Conservation (phyloP, 2,888 invertebrate species). For the Eilema sororculum region DNA sequence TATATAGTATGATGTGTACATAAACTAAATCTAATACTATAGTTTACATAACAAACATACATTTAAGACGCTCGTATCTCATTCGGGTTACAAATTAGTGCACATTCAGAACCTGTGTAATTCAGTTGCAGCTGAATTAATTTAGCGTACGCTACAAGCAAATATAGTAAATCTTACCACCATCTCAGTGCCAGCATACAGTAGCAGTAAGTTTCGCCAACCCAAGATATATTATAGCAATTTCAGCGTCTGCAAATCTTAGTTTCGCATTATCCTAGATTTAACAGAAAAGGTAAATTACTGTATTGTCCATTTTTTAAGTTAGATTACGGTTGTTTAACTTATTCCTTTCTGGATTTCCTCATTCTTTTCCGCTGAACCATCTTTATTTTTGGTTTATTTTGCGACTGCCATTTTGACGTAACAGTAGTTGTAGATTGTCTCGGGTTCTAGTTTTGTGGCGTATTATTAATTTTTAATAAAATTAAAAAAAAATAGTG, state of each 20-base stretch:
- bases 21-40: not conserved
- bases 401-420: too few species aligned
- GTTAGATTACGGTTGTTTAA: too few species aligned
- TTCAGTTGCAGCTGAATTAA: constrained; percentile 1
- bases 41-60: not conserved
- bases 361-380: too few species aligned
- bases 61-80: not conserved
- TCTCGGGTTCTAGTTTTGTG: not conserved
- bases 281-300: not conserved
- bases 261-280: not conserved
- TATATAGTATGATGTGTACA: too few species aligned
- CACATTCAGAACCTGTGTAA: not conserved
- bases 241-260: not conserved
- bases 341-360: too few species aligned
- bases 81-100: not conserved
- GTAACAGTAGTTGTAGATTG: too few species aligned
- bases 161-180: constrained; percentile 2
- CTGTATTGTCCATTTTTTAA: not conserved
- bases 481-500: too few species aligned
- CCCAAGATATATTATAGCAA: not conserved
- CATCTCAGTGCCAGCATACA: not conserved
- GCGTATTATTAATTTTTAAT: not conserved
- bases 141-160: not conserved
- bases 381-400: too few species aligned
- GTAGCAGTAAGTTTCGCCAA: not conserved